A percentile compares a stretch with the other conserved stretches of the same genome.
Conservation (phyloP, 2,113 vertebrate genomes). For the Etia nguti region DNA sequence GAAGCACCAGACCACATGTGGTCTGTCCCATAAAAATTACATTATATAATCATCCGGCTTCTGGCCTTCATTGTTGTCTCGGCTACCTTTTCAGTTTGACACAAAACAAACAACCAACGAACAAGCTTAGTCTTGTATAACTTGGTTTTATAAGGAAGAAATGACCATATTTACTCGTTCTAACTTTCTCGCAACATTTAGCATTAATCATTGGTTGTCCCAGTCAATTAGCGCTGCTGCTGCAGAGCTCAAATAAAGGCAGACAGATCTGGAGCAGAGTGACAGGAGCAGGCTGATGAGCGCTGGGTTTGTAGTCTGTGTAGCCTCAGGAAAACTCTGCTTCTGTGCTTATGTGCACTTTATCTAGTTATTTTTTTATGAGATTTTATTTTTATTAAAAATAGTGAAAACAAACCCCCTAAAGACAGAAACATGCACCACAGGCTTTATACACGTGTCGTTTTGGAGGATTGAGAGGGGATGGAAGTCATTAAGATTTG, state of each 20-base stretch:
- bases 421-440: not conserved
- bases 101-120: not conserved
- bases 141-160: not conserved
- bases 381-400: not conserved
- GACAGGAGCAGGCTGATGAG: slow-evolving; percentile 23
- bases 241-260: slow-evolving; percentile 18
- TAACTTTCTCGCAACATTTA: slow-evolving; percentile 16
- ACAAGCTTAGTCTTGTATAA: not conserved
- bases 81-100: not conserved
- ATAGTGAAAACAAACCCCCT: not conserved
- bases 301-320: not conserved
- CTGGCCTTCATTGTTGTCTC: not conserved
- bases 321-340: slow-evolving; percentile 16
- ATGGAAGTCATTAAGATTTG: not conserved
- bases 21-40: not conserved
- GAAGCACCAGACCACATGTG: not conserved
- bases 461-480: not conserved
- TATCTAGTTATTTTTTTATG: slow-evolving; percentile 18
- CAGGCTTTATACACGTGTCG: not conserved
- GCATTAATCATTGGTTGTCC: slow-evolving; percentile 32
- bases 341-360: not conserved
- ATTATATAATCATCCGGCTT: not conserved
- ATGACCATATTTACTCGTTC: slow-evolving; percentile 3
- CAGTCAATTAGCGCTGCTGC: slow-evolving; percentile 30
- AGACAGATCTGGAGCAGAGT: slow-evolving; percentile 50